Percentiles rank a stretch among this genome's conserved stretches.
Evolutionary conservation across 2,888 invertebrate genomes (phyloP).

Genomic region (Neria commutata): DNA sequence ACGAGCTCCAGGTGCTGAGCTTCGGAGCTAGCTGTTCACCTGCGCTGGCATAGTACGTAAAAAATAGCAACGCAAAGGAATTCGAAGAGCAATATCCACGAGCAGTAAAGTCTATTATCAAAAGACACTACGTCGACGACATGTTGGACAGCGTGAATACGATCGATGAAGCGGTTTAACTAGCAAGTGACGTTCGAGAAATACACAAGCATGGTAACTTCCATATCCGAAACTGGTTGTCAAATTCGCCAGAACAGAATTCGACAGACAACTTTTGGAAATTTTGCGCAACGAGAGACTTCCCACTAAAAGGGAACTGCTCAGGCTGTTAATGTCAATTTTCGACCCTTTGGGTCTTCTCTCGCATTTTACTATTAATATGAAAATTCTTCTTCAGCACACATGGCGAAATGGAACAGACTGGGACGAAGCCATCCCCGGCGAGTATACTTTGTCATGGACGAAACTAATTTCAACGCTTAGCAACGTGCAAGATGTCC

Average conservation of each 20-base stretch:
- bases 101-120: slow-evolving; percentile 24
- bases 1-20: slow-evolving; percentile 34
- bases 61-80: slow-evolving; percentile 19
- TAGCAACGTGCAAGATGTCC: slow-evolving; percentile 11
- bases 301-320: slow-evolving; percentile 29
- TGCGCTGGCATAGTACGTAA: slow-evolving; percentile 33
- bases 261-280: slow-evolving; percentile 16
- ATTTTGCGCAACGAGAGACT: slow-evolving; percentile 11
- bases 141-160: slow-evolving; percentile 38
- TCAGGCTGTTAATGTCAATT: slow-evolving; percentile 28
- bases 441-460: slow-evolving; percentile 17
- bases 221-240: slow-evolving; percentile 31
- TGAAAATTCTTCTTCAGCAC: slow-evolving; percentile 32
- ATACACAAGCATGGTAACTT: slow-evolving; percentile 25
- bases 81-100: slow-evolving; percentile 17
- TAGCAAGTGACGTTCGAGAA: slow-evolving; percentile 20
- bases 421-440: slow-evolving; percentile 28
- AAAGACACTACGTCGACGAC: slow-evolving; percentile 41
- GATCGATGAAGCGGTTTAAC: slow-evolving; percentile 28
- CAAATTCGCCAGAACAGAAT: slow-evolving; percentile 25
- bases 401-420: slow-evolving; percentile 26
- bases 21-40: slow-evolving; percentile 39
- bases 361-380: slow-evolving; percentile 13
- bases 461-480: slow-evolving; percentile 15
- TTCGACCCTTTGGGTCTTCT: slow-evolving; percentile 29